Evolutionary conservation across 2,888 invertebrate species (phyloP), one percentile per base, ranked within the genome.

Genomic region (Clunio marinus): DNA sequence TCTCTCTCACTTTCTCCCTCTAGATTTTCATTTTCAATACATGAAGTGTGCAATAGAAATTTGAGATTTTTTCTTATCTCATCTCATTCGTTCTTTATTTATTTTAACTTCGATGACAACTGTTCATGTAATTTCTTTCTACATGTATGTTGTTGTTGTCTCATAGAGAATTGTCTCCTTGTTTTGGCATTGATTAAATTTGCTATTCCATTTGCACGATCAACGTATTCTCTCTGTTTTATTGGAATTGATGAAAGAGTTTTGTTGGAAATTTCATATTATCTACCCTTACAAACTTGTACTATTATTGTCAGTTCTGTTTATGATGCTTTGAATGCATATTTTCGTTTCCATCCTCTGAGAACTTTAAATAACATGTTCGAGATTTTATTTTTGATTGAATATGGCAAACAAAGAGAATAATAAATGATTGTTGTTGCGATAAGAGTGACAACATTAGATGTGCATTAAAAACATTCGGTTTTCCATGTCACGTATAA

Each of bases 11-110:
- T n/a, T n/a, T n/a, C n/a, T n/a, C n/a, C n/a, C n/a, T n/a, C n/a
- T n/a, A n/a, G n/a, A n/a, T n/a, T n/a, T n/a, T n/a, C n/a, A n/a
- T n/a, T n/a, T 15, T 3, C 10, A 27, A 27, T 15, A 41, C 41
- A 27, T n/a, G 37, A 60, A 45, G 41, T 63, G 63, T 63, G 63
- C 63, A 63, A 63, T 63, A 45, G 63, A 63, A 63, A 63, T 63
- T 37, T 63, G 46, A 63, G 63, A 63, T 13, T 63, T 20, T 45
- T 46, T 28, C 35, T 32, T 32, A 17, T 59, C 17, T n/a, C 45
- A 45, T 37, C 17, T 13, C 45, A 28, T 32, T 58, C 17, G 7
- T 22, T 28, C 32, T 3, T 45, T 45, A 13, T 13, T 5, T 7
- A 7, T 32, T 10, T 32, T 32, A 32, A 7, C 45, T 15, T 5